Evolutionary conservation across 2,113 vertebrate species (phyloP), one percentile per base, ranked within the genome.

Genomic region (Ceratotherium simum): DNA sequence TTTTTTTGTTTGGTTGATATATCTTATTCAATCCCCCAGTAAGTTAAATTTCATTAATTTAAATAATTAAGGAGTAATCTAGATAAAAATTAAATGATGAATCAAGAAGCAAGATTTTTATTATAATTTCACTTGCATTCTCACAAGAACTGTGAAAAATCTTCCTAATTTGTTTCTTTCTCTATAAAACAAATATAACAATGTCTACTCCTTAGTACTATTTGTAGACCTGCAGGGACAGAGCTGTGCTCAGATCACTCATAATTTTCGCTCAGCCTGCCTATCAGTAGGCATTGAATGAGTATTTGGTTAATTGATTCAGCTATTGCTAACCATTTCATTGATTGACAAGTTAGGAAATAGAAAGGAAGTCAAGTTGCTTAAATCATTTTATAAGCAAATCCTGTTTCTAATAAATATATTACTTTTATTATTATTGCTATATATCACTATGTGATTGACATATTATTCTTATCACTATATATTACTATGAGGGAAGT

Each of bases 1-100:
- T 29, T 85, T 80, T 95, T 79, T 65, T 2, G 67, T 17, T 90
- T 90, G 36, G 16, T 82, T 86, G 33, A 56, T 91, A 36, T 80
- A 17, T 70, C 7, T 90, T 94, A 73, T 29, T 83, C 48, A 87
- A n/a, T 80, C 6, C 4, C 33, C 29, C 42, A 36, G 54, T 82
- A 78, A 93, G 39, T 83, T 67, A 42, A 88, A 62, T 95, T 18
- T 83, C 12, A 92, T 65, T 70, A 51, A 46, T 56, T 96, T 93
- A 69, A 96, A 21, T 95, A 48, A 69, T 64, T 39, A 56, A 86
- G 46, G 65, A 46, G 0, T 81, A 67, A 93, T 29, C 7, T 80
- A 56, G 48, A 75, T 93, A 69, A 84, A 72, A 93, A 56, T 64
- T 36, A 25, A 79, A 46, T 27, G 67, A 60, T 56, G 31, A 69